Evolutionary conservation across 2,113 vertebrate genomes (phyloP).

Genomic region (Anoura caudifer): DNA sequence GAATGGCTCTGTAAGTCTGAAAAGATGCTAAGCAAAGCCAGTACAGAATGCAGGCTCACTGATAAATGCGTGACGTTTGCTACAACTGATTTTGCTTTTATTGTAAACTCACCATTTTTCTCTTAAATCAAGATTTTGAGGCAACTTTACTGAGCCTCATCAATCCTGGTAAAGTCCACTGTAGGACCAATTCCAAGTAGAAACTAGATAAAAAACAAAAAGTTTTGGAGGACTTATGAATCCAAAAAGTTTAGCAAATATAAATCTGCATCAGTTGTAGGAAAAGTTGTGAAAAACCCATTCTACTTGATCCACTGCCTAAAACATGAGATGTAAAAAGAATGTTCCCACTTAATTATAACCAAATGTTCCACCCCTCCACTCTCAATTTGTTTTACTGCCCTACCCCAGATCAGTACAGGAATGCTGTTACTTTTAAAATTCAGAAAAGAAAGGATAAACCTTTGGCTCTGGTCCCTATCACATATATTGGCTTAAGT

Average conservation of each 20-base stretch:
- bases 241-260: background rate
- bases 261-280: background rate
- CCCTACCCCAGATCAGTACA: background rate
- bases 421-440: background rate
- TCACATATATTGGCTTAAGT: background rate
- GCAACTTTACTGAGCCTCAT: background rate
- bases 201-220: background rate
- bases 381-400: background rate
- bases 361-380: background rate
- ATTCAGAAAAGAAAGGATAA: background rate
- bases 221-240: background rate
- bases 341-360: background rate
- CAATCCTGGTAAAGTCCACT: background rate
- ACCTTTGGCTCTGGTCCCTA: background rate
- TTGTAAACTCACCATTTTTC: background rate
- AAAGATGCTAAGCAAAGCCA: background rate
- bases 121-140: background rate
- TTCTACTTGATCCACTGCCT: background rate
- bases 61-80: background rate
- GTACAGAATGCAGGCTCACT: background rate
- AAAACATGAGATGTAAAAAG: background rate
- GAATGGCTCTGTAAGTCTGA: background rate
- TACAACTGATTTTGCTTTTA: background rate
- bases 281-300: background rate
- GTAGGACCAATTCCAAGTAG: background rate